Percentiles rank a stretch among this genome's conserved stretches.
Evolutionary conservation across 1,140 invertebrate species (phyloP).

Genomic region (Drosophila insularis): DNA sequence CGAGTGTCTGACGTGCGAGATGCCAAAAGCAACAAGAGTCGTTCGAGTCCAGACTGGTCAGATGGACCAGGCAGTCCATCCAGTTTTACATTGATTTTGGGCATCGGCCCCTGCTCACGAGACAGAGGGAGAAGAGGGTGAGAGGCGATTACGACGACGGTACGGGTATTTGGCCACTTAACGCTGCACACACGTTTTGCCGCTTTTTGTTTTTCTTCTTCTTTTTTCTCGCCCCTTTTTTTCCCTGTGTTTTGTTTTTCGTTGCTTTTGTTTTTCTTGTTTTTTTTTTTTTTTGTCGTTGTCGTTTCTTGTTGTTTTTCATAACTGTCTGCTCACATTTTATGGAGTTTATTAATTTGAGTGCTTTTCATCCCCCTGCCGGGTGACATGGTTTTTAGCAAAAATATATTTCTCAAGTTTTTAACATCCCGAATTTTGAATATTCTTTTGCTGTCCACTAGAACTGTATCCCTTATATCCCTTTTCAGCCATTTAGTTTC

Average conservation of each 20-base stretch:
- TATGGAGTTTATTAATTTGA: conserved; percentile 81
- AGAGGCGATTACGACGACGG: neutral
- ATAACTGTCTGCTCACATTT: conserved; percentile 78
- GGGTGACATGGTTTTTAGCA: conserved; percentile 56
- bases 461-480: too few species aligned
- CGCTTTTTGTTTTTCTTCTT: conserved; percentile 2
- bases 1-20: conserved; percentile 72
- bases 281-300: conserved; percentile 12
- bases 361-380: conserved; percentile 66
- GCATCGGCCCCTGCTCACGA: neutral
- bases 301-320: conserved; percentile 41
- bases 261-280: neutral
- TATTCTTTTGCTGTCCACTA: too few species aligned
- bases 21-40: conserved; percentile 65
- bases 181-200: conserved; percentile 52
- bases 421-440: neutral
- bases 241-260: conserved; percentile 12
- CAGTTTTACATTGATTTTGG: conserved; percentile 70
- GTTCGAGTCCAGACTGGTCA: conserved; percentile 50
- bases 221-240: conserved; percentile 5
- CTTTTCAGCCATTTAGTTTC: too few species aligned
- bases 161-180: conserved; percentile 60
- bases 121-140: neutral
- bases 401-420: neutral
- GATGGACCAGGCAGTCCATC: conserved; percentile 44